phyloP scores from a whole-genome alignment of 1,140 invertebrate genomes.

The Drosophila tsacasi region DNA sequence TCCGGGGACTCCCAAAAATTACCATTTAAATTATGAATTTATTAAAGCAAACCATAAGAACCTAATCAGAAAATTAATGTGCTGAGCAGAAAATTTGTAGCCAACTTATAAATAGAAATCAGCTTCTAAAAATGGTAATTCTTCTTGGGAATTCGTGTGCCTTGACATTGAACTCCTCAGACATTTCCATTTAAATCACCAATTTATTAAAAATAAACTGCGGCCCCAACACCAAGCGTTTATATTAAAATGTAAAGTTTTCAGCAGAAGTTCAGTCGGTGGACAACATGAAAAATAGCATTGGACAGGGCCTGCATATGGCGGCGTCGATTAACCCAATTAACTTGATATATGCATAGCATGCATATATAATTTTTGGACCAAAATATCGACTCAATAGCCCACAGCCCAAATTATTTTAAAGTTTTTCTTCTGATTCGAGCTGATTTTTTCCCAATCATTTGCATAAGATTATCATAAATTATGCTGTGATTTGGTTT shows the following conservation, averaged over 20 bases:
- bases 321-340: conserved; percentile 73
- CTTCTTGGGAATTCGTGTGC: not conserved
- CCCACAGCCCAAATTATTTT: conserved; percentile 29
- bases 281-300: conserved; percentile 38
- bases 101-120: conserved; percentile 9
- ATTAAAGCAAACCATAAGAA: not conserved
- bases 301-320: conserved; percentile 37
- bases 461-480: conserved; percentile 73
- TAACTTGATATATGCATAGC: conserved; percentile 77
- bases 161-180: conserved; percentile 5
- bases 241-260: conserved; percentile 42
- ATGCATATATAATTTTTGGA: conserved; percentile 68
- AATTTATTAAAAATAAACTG: conserved; percentile 15
- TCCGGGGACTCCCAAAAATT: conserved; percentile 3
- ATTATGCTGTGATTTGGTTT: conserved; percentile 73
- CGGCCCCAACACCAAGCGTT: conserved; percentile 4
- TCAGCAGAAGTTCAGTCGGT: conserved; percentile 1
- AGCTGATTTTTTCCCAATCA: conserved; percentile 34
- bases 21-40: conserved; percentile 19
- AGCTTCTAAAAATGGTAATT: conserved; percentile 3
- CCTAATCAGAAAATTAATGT: conserved; percentile 4
- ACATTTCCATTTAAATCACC: conserved; percentile 12
- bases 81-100: not conserved
- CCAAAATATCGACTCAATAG: conserved; percentile 29
- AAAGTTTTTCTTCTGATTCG: conserved; percentile 36